Evolutionary conservation across 2,888 invertebrate genomes (phyloP), one percentile per base, ranked within the genome.

Genomic region (Pachymerium ferrugineum): DNA sequence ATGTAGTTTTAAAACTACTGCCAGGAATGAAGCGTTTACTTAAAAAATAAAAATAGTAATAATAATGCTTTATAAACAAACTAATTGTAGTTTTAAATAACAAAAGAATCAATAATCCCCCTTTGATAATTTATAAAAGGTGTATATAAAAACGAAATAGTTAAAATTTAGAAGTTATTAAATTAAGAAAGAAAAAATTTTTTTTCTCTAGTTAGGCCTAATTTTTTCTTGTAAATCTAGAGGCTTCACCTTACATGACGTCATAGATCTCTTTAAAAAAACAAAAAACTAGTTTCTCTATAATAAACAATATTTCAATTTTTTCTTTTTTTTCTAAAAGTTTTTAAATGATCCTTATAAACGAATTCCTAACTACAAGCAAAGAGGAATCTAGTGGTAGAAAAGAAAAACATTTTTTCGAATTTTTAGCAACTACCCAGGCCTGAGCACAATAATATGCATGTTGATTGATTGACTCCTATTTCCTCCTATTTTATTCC

Each of bases 351-450:
- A 54, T 25, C 28, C 28, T 62, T 62, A 62, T 62, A 62, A 62
- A 38, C 3, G 25, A 62, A 62, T 25, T 62, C 28, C 62, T 28
- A 25, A 62, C 10, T 62, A 25, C 10, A 25, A 62, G 12, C 25
- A 25, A 38, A 62, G 28, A 25, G 28, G 62, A 10, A 62, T 25
- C 25, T 62, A 62, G 62, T 62, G 62, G 62, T 62, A 62, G 62
- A 62, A n/a, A 62, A 62, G 28, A 62, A 62, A 62, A 62, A 62
- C 62, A 62, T 62, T 62, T 62, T 62, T 62, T 62, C 62, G 25
- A 62, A 28, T 62, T 62, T 62, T 62, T 62, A 62, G 62, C 62
- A 62, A 62, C 62, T 62, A 62, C 62, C 62, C 62, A 62, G 62
- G 62, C 62, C 62, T 62, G 62, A 62, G 62, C 62, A 62, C 62